Percentiles rank a stretch among this genome's conserved stretches.
These are phyloP conservation scores for Luscinia megarhynchos DNA, from an alignment of 2,797 vertebrate species.

Conservation along the genomic window DNA sequence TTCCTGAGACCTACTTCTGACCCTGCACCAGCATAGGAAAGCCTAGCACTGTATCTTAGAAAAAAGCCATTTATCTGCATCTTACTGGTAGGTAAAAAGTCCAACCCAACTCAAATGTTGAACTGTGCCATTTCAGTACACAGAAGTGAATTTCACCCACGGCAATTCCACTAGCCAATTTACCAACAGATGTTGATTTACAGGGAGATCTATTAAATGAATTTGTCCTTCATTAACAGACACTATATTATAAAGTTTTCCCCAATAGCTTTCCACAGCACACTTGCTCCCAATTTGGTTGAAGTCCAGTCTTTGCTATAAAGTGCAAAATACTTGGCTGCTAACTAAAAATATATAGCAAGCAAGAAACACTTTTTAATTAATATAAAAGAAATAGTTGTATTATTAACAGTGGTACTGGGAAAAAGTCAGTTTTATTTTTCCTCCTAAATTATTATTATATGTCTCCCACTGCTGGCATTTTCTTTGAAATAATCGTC, in stretches of 20 bases:
- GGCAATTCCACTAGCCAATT: conserved; percentile 28
- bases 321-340: conserved; percentile 55
- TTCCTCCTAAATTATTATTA: conserved; percentile 64
- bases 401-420: conserved; percentile 64
- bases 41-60: background rate
- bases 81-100: background rate
- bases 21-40: background rate
- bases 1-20: background rate
- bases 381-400: conserved; percentile 64
- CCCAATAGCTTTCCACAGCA: conserved; percentile 34
- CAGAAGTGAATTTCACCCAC: background rate
- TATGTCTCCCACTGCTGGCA: conserved; percentile 58
- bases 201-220: conserved; percentile 56
- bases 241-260: conserved; percentile 42
- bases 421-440: conserved; percentile 65
- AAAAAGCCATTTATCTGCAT: background rate
- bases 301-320: conserved; percentile 52
- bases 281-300: conserved; percentile 52
- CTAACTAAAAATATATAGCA: conserved; percentile 55
- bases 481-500: conserved; percentile 82
- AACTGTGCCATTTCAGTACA: background rate
- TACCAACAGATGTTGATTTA: conserved; percentile 63
- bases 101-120: background rate
- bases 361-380: conserved; percentile 64
- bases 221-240: conserved; percentile 63